Conservation (phyloP, 1,140 invertebrate species). For the Magallana gigas region DNA sequence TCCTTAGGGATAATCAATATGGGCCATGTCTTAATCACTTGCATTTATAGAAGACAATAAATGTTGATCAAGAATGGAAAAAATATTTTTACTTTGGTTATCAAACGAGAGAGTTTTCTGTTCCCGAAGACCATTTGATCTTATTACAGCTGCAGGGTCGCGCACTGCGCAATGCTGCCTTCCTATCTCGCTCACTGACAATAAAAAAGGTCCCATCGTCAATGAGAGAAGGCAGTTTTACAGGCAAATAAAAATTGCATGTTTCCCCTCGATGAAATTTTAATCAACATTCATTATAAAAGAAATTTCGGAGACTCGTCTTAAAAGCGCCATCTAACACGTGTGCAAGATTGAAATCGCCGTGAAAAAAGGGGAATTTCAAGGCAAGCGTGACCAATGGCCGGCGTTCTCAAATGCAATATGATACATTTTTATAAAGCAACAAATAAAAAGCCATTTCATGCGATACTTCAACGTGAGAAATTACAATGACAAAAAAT, state of each 20-base stretch:
- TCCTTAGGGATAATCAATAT: conserved; percentile 49
- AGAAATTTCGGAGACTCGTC: conserved; percentile 7
- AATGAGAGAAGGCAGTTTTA: conserved; percentile 27
- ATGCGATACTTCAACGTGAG: too few species aligned
- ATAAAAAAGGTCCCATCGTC: conserved; percentile 32
- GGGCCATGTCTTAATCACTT: conserved; percentile 32
- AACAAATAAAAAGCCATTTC: too few species aligned
- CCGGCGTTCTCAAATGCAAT: neutral
- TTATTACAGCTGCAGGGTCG: conserved; percentile 27
- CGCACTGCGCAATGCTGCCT: conserved; percentile 23
- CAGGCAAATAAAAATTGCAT: conserved; percentile 29
- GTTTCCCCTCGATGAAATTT: conserved; percentile 32
- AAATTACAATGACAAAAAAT: too few species aligned
- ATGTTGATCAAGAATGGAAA: conserved; percentile 34
- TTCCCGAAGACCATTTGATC: conserved; percentile 30
- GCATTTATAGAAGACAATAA: conserved; percentile 48
- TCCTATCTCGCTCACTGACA: neutral
- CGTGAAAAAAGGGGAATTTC: neutral
- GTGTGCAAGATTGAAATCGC: conserved; percentile 28
- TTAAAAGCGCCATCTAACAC: conserved; percentile 25
- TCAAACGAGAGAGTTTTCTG: conserved; percentile 19
- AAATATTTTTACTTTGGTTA: conserved; percentile 31
- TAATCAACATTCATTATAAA: conserved; percentile 30
- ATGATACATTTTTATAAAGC: neutral
- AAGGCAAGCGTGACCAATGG: conserved; percentile 8